Percentiles rank a stretch among this genome's conserved stretches.
phyloP scores from a whole-genome alignment of 30 jellyfish, hydroid and myxozoan species.

The Cassiopea andromeda region DNA sequence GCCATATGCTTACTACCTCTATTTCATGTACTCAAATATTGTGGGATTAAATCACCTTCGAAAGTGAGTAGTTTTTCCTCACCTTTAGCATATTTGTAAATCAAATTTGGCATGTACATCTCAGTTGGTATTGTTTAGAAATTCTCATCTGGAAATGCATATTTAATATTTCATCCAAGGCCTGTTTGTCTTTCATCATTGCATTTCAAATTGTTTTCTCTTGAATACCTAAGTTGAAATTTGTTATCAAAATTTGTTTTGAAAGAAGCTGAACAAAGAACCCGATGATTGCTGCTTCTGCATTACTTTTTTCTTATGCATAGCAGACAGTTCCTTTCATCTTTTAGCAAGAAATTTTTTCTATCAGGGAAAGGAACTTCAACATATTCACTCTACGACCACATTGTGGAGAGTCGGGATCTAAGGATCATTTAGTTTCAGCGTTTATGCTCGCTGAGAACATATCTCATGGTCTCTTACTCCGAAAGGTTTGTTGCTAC shows the following conservation, averaged over 20 bases:
- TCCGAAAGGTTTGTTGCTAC: conserved; percentile 76
- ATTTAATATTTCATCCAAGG: too few relatives aligned
- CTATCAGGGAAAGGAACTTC: conserved; percentile 83
- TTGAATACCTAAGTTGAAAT: too few relatives aligned
- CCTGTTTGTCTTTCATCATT: too few relatives aligned
- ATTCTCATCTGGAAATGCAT: too few relatives aligned
- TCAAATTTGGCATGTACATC: too few relatives aligned
- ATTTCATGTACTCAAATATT: conserved; percentile 94
- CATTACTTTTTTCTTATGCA: too few relatives aligned
- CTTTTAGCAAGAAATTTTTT: not conserved
- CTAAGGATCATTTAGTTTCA: conserved; percentile 94
- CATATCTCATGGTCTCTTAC: conserved; percentile 94
- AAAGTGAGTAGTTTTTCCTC: conserved; percentile 62
- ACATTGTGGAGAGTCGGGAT: conserved; percentile 99
- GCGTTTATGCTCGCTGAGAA: conserved; percentile 97
- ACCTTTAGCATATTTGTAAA: not conserved
- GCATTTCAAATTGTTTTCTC: too few relatives aligned
- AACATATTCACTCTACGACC: conserved; percentile 91
- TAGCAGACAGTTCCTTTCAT: not conserved
- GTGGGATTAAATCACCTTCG: conserved; percentile 92
- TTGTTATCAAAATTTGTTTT: too few relatives aligned
- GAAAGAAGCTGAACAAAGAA: too few relatives aligned
- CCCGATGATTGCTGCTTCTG: too few relatives aligned
- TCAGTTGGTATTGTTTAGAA: too few relatives aligned
- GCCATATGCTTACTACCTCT: conserved; percentile 96